Conservation (phyloP, 2,113 vertebrate species). For the Nyctibius bracteatus region DNA sequence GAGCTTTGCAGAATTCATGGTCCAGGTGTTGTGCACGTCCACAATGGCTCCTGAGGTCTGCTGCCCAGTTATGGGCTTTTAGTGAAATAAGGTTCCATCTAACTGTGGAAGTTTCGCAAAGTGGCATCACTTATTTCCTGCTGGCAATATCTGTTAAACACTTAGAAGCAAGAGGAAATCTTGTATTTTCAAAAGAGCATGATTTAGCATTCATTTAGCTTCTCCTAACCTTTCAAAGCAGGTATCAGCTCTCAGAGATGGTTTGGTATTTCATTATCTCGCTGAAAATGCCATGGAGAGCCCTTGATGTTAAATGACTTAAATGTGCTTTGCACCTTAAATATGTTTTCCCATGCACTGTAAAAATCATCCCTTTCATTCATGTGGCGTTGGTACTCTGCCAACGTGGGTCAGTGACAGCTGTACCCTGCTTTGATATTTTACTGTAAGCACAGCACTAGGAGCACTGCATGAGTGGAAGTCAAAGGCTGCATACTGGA, state of each 20-base stretch:
- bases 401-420: accelerated
- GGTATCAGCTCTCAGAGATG: neutral
- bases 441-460: neutral
- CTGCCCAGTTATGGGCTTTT: neutral
- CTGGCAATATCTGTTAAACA: neutral
- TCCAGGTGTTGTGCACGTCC: neutral
- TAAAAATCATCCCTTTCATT: neutral
- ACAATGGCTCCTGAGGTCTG: neutral
- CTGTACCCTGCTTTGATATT: neutral
- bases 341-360: neutral
- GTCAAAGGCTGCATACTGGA: neutral
- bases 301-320: neutral
- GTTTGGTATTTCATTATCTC: neutral
- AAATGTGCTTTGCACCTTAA: neutral
- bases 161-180: neutral
- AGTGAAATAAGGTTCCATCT: neutral
- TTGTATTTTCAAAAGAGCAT: neutral
- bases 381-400: neutral
- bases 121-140: neutral
- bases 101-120: neutral
- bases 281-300: neutral
- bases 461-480: neutral
- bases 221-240: constrained; percentile 13
- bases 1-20: neutral
- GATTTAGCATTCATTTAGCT: constrained; percentile 8